Conservation (phyloP, 2,888 invertebrate genomes). For the Tigriopus californicus region DNA sequence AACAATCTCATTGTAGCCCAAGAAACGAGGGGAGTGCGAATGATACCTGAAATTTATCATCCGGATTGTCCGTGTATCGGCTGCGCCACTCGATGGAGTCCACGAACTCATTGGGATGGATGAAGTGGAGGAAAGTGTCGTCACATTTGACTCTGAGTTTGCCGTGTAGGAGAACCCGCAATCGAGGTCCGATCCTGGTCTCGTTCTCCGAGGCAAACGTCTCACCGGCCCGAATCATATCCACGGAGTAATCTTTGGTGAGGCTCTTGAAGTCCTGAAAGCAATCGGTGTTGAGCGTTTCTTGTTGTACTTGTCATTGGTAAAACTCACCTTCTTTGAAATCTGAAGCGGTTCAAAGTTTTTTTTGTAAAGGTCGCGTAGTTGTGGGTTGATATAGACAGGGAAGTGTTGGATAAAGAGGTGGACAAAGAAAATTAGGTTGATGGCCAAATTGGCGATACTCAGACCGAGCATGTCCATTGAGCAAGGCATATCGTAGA, state of each 20-base stretch:
- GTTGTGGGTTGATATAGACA: neutral
- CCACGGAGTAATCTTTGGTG: neutral
- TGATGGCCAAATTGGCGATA: neutral
- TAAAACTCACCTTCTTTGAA: neutral
- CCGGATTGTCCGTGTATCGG: neutral
- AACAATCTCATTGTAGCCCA: too few species aligned
- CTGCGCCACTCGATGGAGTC: slow-evolving; percentile 4
- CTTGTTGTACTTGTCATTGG: neutral
- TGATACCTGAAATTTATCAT: neutral
- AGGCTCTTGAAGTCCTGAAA: neutral
- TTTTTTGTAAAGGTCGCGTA: neutral
- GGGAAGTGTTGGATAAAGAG: slow-evolving; percentile 7
- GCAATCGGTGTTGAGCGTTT: neutral
- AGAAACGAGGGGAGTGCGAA: too few species aligned
- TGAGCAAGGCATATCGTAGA: too few species aligned
- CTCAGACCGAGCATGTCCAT: too few species aligned
- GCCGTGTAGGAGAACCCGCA: neutral
- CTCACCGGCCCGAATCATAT: neutral
- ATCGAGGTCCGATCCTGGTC: neutral
- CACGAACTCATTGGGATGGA: slow-evolving; percentile 10
- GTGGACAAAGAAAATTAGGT: neutral
- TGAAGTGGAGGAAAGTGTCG: neutral
- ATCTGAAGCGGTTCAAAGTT: neutral
- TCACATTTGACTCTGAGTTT: slow-evolving; percentile 8
- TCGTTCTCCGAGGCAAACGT: neutral